Conservation (phyloP, 2,888 invertebrate species). For the Trisateles emortualis region DNA sequence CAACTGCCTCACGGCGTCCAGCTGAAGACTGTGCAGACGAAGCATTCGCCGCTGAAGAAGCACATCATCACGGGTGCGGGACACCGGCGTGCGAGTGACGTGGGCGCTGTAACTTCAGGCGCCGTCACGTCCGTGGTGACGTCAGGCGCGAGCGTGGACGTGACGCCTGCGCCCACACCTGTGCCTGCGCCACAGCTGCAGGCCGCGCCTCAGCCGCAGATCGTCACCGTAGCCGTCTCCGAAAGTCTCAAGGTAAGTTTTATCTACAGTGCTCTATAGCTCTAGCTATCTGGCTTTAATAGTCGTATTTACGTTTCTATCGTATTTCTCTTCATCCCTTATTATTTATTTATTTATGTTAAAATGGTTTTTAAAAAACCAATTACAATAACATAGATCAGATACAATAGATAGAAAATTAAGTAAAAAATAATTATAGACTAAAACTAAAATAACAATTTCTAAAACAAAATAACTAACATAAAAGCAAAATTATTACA, state of each 20-base stretch:
- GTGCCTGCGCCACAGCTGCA: conserved; percentile 33
- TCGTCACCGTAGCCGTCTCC: conserved; percentile 75
- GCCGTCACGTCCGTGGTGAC: conserved; percentile 15
- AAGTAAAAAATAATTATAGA: too few relatives aligned
- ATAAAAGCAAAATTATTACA: too few relatives aligned
- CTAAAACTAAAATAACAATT: too few relatives aligned
- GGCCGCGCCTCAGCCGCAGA: conserved; percentile 56
- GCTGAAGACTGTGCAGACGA: conserved; percentile 73
- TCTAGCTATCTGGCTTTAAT: too few relatives aligned
- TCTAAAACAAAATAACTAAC: too few relatives aligned
- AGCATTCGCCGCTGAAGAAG: conserved; percentile 76
- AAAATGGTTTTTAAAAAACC: too few relatives aligned
- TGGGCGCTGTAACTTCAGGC: conserved; percentile 40
- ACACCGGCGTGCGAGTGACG: conserved; percentile 53
- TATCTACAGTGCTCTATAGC: too few relatives aligned
- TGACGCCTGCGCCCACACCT: conserved; percentile 36
- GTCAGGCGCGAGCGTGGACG: neutral
- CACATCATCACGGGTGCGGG: conserved; percentile 73
- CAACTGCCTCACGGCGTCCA: conserved; percentile 66
- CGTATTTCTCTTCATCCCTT: too few relatives aligned
- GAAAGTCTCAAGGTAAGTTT: conserved; percentile 69
- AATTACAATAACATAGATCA: too few relatives aligned
- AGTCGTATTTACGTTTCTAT: too few relatives aligned
- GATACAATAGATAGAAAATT: too few relatives aligned
- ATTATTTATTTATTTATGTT: too few relatives aligned